Evolutionary conservation across 1,140 invertebrate genomes (phyloP).

Genomic region (Ostrea denselamellosa): DNA sequence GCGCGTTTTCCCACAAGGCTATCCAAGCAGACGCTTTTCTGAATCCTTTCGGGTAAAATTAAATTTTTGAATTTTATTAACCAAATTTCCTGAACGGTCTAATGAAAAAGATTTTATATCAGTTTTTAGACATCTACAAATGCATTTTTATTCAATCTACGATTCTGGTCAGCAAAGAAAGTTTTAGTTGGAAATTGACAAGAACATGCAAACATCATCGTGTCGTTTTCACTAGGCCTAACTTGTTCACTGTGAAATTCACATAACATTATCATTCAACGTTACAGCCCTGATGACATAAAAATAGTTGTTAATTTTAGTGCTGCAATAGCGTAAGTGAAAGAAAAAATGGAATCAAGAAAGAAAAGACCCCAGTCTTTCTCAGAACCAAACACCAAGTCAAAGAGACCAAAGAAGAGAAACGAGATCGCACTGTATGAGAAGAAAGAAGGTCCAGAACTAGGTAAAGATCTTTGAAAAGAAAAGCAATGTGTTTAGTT

Average conservation of each 20-base stretch:
- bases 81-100: neutral
- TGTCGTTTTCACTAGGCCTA: neutral
- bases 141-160: neutral
- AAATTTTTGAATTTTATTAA: neutral
- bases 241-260: neutral
- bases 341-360: constrained; percentile 8
- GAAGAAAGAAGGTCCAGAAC: neutral
- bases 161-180: too few relatives aligned
- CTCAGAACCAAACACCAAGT: neutral
- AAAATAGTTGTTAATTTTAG: neutral
- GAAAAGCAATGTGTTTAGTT: too few relatives aligned
- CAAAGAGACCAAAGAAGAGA: neutral
- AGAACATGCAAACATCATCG: neutral
- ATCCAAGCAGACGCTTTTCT: constrained; percentile 2
- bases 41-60: neutral
- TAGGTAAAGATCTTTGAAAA: neutral
- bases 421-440: neutral
- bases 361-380: neutral
- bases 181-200: neutral
- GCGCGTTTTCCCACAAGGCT: neutral
- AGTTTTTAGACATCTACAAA: neutral
- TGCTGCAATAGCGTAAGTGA: neutral
- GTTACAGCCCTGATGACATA: neutral
- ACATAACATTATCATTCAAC: neutral
- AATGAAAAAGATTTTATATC: neutral